Conservation (phyloP, 2,113 vertebrate genomes). For the Platysteira castanea region DNA sequence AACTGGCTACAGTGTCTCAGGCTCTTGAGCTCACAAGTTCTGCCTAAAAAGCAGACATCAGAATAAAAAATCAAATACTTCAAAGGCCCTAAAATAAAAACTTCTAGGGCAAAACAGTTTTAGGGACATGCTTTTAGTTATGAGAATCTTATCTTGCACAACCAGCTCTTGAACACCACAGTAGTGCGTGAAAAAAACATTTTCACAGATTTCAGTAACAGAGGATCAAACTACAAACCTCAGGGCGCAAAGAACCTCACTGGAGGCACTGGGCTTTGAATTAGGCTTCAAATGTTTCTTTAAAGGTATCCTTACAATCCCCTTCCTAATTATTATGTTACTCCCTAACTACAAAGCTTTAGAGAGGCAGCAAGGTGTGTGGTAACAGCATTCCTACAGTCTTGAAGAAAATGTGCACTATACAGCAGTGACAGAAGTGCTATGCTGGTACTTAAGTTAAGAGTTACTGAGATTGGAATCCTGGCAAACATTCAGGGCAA, state of each 20-base stretch:
- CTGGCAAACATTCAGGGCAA: constrained; percentile 56
- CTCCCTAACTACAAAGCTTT: constrained; percentile 20
- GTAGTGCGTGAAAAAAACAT: not conserved
- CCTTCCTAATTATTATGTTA: not conserved
- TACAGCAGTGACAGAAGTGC: constrained; percentile 9
- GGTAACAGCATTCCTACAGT: constrained; percentile 21
- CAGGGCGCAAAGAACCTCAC: not conserved
- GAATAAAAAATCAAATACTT: not conserved
- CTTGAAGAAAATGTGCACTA: not conserved
- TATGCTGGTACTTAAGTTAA: not conserved
- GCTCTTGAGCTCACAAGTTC: not conserved
- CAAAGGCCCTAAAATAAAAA: not conserved
- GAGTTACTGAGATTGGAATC: constrained; percentile 38
- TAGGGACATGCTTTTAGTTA: not conserved
- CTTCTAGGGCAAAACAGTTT: not conserved
- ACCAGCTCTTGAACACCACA: not conserved
- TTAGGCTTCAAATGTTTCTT: not conserved
- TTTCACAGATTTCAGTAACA: not conserved
- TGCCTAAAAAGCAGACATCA: not conserved
- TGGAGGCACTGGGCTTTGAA: not conserved
- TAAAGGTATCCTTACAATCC: not conserved
- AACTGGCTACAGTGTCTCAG: not conserved
- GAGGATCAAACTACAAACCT: not conserved
- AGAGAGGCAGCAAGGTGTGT: constrained; percentile 9
- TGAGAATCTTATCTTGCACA: not conserved